Conservation (phyloP, 2,113 vertebrate species). For the Lontra canadensis region DNA sequence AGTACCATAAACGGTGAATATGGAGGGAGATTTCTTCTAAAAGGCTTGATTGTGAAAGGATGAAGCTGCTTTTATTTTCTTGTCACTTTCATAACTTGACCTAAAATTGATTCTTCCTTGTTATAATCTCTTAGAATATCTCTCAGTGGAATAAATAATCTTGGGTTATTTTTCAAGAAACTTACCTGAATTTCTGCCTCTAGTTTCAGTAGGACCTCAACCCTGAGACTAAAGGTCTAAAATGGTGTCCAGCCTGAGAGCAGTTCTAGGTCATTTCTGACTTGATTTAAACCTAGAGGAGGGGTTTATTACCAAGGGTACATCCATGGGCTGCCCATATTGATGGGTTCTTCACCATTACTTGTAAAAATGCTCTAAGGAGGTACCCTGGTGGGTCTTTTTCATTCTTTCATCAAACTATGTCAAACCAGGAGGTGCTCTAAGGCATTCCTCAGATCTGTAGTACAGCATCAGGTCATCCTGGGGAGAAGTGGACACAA, state of each 20-base stretch:
- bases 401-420: neutral
- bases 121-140: neutral
- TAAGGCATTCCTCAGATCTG: neutral
- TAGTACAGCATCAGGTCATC: neutral
- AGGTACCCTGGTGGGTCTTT: neutral
- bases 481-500: neutral
- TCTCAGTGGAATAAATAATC: neutral
- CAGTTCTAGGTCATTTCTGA: neutral
- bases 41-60: neutral
- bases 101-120: slow-evolving; percentile 31
- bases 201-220: neutral
- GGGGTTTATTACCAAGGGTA: neutral
- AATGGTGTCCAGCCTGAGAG: neutral
- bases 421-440: neutral
- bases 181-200: neutral
- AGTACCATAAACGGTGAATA: neutral
- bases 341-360: neutral
- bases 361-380: neutral
- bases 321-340: neutral
- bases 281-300: neutral
- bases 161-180: slow-evolving; percentile 31
- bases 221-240: neutral
- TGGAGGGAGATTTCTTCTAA: neutral
- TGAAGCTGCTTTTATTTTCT: neutral
- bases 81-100: neutral